These are phyloP conservation scores for Drosophila subobscura DNA, from an alignment of 1,140 invertebrate genomes.

Conservation along the genomic window DNA sequence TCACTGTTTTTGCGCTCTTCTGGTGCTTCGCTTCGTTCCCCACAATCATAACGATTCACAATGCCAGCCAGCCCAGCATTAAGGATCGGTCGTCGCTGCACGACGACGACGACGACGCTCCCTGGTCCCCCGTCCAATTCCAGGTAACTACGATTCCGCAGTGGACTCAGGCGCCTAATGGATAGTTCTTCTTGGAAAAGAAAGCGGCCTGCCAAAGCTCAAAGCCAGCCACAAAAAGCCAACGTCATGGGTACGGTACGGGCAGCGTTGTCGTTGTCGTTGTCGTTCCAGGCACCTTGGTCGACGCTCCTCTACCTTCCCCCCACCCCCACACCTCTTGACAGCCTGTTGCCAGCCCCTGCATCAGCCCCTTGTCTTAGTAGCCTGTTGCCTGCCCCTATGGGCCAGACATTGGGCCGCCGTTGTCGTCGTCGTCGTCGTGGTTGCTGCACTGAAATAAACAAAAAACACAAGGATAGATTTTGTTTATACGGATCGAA, in stretches of 20 bases:
- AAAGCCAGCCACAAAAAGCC: slow-evolving; percentile 36
- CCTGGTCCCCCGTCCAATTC: slow-evolving; percentile 40
- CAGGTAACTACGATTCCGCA: slow-evolving; percentile 58
- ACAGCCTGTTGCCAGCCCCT: slow-evolving; percentile 2
- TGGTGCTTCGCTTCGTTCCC: neutral
- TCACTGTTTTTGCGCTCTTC: neutral
- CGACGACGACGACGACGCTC: slow-evolving; percentile 34
- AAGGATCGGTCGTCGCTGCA: slow-evolving; percentile 42
- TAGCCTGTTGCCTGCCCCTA: slow-evolving; percentile 8
- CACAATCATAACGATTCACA: slow-evolving; percentile 60
- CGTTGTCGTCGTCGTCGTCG: slow-evolving; percentile 39
- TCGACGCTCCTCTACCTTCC: neutral
- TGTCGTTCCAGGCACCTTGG: too few species aligned
- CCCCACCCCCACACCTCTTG: neutral
- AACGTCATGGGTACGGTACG: slow-evolving; percentile 56
- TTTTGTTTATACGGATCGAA: too few species aligned
- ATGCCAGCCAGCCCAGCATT: slow-evolving; percentile 31
- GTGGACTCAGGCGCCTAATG: slow-evolving; percentile 78
- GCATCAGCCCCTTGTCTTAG: slow-evolving; percentile 6
- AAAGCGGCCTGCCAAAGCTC: slow-evolving; percentile 73
- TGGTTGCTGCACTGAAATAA: neutral
- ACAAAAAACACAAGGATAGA: too few species aligned
- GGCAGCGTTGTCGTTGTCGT: slow-evolving; percentile 41
- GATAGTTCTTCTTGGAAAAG: slow-evolving; percentile 79
- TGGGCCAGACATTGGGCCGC: slow-evolving; percentile 73